These are phyloP conservation scores for Pachyseris speciosa DNA, from an alignment of 64 coral and sea anemone genomes.

Conservation along the genomic window DNA sequence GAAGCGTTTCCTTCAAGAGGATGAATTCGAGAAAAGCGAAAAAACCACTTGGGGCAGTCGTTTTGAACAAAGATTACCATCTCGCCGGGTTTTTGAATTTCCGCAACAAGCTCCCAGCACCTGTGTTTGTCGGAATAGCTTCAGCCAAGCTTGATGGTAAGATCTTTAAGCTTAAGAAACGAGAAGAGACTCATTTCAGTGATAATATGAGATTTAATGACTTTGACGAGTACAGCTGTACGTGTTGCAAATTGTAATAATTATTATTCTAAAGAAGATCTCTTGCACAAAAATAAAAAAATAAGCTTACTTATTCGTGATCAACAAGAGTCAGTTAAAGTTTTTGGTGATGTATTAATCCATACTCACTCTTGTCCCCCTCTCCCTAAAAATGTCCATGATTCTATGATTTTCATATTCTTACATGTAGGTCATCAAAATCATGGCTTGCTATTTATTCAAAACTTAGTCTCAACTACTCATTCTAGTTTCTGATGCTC, in stretches of 20 bases:
- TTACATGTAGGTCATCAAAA: background rate
- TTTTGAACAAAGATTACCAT: background rate
- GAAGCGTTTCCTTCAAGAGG: background rate
- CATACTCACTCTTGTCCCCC: background rate
- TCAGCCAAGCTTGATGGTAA: slow-evolving; percentile 32
- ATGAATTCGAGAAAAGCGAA: background rate
- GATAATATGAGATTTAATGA: background rate
- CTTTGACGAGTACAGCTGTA: background rate
- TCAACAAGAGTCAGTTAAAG: background rate
- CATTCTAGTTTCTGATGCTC: background rate
- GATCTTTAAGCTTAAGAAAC: too few species aligned
- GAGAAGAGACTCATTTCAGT: background rate
- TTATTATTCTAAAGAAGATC: too few species aligned
- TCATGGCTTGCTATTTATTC: background rate
- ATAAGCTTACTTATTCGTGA: background rate
- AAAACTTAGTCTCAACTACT: background rate
- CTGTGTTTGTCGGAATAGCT: background rate
- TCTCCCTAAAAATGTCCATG: background rate
- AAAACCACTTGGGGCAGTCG: background rate
- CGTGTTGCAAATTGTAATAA: background rate
- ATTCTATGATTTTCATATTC: background rate
- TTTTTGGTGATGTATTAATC: background rate
- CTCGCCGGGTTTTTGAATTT: slow-evolving; percentile 12
- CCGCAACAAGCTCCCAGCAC: background rate
- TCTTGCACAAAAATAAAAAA: background rate